phyloP scores from a whole-genome alignment of 1,140 invertebrate species.

The Pteromalus puparum region DNA sequence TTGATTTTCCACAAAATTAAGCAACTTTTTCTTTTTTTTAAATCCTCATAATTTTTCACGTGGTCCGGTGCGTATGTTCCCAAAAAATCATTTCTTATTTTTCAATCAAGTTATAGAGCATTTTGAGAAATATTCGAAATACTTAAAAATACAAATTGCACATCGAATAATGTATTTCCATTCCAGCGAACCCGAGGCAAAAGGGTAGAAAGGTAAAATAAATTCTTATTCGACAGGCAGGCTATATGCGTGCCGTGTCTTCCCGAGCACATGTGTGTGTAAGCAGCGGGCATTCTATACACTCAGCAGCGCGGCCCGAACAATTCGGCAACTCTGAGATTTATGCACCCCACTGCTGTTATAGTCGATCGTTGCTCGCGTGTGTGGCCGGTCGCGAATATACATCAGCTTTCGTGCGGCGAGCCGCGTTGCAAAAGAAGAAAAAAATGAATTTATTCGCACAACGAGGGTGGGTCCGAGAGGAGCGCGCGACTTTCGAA shows the following conservation, averaged over 20 bases:
- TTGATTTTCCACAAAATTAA: too few relatives aligned
- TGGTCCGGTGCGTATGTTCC: too few relatives aligned
- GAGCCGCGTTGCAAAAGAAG: not conserved
- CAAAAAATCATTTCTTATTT: too few relatives aligned
- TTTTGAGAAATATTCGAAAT: too few relatives aligned
- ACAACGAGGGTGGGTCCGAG: not conserved
- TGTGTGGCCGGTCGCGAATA: not conserved
- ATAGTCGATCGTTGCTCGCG: not conserved
- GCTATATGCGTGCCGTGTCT: not conserved
- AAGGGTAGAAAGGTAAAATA: not conserved
- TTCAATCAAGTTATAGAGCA: too few relatives aligned
- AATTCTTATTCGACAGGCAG: not conserved
- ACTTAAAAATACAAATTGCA: too few relatives aligned
- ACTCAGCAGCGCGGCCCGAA: constrained; percentile 19
- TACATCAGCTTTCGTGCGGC: not conserved
- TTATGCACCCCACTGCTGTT: constrained; percentile 55
- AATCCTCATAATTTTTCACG: too few relatives aligned
- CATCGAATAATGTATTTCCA: too few relatives aligned
- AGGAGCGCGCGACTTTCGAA: constrained; percentile 5
- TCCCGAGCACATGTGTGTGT: not conserved
- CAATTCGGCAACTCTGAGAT: constrained; percentile 57
- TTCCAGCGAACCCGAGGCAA: too few relatives aligned
- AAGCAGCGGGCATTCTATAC: not conserved
- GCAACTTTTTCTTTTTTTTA: too few relatives aligned
- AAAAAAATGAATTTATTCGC: constrained; percentile 6